These are phyloP conservation scores for Ectemnius lituratus DNA, from an alignment of 2,888 invertebrate genomes.

Conservation along the genomic window DNA sequence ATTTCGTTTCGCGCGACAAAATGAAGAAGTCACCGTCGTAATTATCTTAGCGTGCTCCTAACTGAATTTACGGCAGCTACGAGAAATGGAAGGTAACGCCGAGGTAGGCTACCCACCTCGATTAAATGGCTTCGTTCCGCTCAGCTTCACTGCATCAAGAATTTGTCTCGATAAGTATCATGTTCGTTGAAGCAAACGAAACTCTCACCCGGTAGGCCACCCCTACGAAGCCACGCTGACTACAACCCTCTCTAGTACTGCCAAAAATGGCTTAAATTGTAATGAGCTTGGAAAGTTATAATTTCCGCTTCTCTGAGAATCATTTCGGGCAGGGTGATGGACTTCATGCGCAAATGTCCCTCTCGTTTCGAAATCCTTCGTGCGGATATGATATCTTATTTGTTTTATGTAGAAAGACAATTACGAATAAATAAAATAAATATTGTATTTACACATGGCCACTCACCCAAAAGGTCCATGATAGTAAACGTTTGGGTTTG, in stretches of 20 bases:
- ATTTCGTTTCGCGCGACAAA: conserved; percentile 16
- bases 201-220: neutral
- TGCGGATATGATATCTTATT: conserved; percentile 9
- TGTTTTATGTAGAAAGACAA: conserved; percentile 22
- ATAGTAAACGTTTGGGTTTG: neutral
- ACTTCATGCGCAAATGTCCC: conserved; percentile 35
- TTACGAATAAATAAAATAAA: conserved; percentile 26
- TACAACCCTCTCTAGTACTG: conserved; percentile 2
- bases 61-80: conserved; percentile 30
- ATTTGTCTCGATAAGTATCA: conserved; percentile 22
- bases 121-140: conserved; percentile 31
- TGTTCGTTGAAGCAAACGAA: neutral
- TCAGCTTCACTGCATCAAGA: conserved; percentile 16
- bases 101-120: conserved; percentile 1
- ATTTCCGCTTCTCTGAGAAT: conserved; percentile 15
- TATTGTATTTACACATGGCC: conserved; percentile 30
- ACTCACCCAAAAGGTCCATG: neutral
- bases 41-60: conserved; percentile 28
- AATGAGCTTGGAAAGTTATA: conserved; percentile 45
- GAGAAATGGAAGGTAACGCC: conserved; percentile 21
- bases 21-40: conserved; percentile 40
- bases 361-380: conserved; percentile 22
- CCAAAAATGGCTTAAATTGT: conserved; percentile 32
- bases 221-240: neutral
- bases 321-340: conserved; percentile 18